phyloP scores from a whole-genome alignment of 2,797 vertebrate species.

The Lutra lutra region DNA sequence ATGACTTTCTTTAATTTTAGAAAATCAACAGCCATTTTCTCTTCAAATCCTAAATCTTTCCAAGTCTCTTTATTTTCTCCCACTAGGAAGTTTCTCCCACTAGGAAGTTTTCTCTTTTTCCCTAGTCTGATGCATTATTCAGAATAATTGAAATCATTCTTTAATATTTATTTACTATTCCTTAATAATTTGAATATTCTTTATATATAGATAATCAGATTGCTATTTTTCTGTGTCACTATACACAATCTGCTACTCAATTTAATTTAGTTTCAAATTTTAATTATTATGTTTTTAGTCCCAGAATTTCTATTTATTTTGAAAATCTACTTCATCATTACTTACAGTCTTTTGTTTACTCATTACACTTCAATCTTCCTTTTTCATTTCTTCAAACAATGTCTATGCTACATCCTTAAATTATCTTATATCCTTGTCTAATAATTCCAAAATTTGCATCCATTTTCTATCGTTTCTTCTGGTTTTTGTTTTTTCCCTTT shows the following conservation, averaged over 20 bases:
- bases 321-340: not conserved
- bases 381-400: slow-evolving; percentile 24
- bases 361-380: not conserved
- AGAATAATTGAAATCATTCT: not conserved
- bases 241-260: not conserved
- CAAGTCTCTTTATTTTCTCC: not conserved
- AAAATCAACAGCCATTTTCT: not conserved
- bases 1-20: not conserved
- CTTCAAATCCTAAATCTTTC: not conserved
- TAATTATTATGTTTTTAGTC: not conserved
- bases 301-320: not conserved
- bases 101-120: not conserved
- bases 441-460: not conserved
- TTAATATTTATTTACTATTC: not conserved
- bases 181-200: not conserved
- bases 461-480: not conserved
- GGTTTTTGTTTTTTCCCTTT: not conserved
- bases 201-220: not conserved
- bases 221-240: not conserved
- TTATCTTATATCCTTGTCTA: not conserved
- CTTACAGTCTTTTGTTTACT: not conserved
- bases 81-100: not conserved
- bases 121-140: not conserved
- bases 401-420: not conserved
- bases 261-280: not conserved